Conservation (phyloP, 37 sponge, comb jelly and placozoan species). For the Theonella swinhoei region DNA sequence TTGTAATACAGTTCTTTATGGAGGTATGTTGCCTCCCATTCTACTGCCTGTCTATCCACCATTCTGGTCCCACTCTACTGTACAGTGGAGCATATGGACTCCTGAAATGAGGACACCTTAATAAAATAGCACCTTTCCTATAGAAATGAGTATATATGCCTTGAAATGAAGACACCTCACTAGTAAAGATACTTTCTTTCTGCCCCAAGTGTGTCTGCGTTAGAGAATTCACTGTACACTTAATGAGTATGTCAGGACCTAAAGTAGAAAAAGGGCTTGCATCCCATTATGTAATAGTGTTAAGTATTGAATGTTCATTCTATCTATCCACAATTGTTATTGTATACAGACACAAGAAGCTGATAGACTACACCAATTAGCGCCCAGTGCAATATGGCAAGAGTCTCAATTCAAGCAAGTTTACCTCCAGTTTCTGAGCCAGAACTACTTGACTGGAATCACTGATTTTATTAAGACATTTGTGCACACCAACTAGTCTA, state of each 20-base stretch:
- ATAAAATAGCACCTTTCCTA: too few relatives aligned
- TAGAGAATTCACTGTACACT: too few relatives aligned
- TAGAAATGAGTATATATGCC: not conserved
- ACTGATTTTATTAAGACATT: constrained; percentile 30
- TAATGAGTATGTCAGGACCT: too few relatives aligned
- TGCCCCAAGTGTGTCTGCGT: not conserved
- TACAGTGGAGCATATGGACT: not conserved
- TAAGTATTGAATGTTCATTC: too few relatives aligned
- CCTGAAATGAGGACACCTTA: too few relatives aligned
- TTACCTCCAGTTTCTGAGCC: constrained; percentile 34
- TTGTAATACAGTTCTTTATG: constrained; percentile 38
- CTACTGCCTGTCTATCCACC: not conserved
- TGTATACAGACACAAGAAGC: not conserved
- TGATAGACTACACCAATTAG: not conserved
- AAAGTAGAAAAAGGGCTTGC: too few relatives aligned
- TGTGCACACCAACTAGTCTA: not conserved
- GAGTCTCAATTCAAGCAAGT: constrained; percentile 7
- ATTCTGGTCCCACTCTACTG: not conserved
- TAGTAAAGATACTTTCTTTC: not conserved
- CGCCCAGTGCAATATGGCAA: not conserved
- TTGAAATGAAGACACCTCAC: not conserved
- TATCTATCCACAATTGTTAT: too few relatives aligned
- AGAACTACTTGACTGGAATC: constrained; percentile 21
- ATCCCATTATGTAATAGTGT: too few relatives aligned
- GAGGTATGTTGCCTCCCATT: constrained; percentile 5